Percentiles rank a stretch among this genome's conserved stretches.
These are phyloP conservation scores for Spheniscus humboldti DNA, from an alignment of 2,797 vertebrate species.

Conservation along the genomic window DNA sequence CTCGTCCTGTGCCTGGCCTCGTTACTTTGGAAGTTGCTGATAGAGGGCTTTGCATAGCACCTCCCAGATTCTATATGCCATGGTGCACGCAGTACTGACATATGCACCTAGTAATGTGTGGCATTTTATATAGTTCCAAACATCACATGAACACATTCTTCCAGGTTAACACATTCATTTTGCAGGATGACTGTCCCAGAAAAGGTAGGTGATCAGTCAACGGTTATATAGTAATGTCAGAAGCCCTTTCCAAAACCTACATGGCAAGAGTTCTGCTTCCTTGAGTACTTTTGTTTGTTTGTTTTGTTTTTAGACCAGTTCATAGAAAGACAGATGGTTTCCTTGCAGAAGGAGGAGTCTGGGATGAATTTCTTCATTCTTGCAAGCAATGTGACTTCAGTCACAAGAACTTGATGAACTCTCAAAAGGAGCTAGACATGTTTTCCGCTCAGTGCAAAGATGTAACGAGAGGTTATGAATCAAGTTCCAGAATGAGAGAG, in stretches of 20 bases:
- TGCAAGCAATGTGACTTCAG: background rate
- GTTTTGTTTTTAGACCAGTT: background rate
- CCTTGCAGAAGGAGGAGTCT: background rate
- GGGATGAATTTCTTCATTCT: background rate
- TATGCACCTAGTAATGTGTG: background rate
- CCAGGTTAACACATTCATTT: background rate
- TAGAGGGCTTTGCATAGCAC: background rate
- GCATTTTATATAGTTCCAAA: background rate
- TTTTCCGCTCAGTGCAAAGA: background rate
- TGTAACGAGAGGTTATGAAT: background rate
- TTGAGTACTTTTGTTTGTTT: background rate
- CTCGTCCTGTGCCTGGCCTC: background rate
- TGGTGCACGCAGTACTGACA: accelerated
- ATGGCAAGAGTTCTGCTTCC: background rate
- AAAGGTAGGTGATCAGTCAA: background rate
- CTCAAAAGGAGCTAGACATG: background rate
- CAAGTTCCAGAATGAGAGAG: background rate
- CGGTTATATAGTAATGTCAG: background rate
- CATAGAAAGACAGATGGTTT: background rate
- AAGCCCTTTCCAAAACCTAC: background rate
- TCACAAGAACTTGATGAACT: background rate
- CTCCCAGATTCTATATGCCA: background rate
- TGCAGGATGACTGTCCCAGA: background rate
- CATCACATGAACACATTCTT: background rate
- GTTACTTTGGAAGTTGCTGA: background rate